Percentiles rank a stretch among this genome's conserved stretches.
These are phyloP conservation scores for Pinctada fucata DNA, from an alignment of 2,888 invertebrate genomes.

Conservation along the genomic window DNA sequence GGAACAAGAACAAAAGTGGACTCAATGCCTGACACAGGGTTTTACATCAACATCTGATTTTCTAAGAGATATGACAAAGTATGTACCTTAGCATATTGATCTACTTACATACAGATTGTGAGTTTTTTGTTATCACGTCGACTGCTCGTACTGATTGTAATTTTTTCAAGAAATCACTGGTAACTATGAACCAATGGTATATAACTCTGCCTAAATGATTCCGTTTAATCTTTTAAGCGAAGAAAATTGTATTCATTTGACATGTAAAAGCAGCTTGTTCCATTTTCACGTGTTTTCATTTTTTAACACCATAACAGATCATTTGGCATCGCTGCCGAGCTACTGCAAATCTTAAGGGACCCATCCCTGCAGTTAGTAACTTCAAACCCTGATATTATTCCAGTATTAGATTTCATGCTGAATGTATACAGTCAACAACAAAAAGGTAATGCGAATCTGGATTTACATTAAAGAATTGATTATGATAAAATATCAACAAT, in stretches of 20 bases:
- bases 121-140: too few species aligned
- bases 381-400: conserved; percentile 28
- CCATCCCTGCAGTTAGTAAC: conserved; percentile 31
- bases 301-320: conserved; percentile 29
- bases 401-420: conserved; percentile 34
- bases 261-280: too few species aligned
- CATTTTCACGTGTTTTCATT: too few species aligned
- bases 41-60: background rate
- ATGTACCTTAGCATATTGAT: background rate
- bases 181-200: too few species aligned
- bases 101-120: too few species aligned
- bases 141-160: too few species aligned
- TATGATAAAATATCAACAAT: too few species aligned
- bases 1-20: background rate
- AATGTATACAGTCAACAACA: conserved; percentile 44
- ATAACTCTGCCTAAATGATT: too few species aligned
- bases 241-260: too few species aligned
- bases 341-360: conserved; percentile 42
- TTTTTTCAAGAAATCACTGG: too few species aligned
- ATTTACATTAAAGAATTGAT: too few species aligned
- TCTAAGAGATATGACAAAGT: background rate
- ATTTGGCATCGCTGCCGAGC: conserved; percentile 37
- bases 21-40: background rate
- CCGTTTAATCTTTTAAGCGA: too few species aligned
- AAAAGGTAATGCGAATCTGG: conserved; percentile 21